Evolutionary conservation across 2,888 invertebrate species (phyloP).

Genomic region (Tetragnatha montana): DNA sequence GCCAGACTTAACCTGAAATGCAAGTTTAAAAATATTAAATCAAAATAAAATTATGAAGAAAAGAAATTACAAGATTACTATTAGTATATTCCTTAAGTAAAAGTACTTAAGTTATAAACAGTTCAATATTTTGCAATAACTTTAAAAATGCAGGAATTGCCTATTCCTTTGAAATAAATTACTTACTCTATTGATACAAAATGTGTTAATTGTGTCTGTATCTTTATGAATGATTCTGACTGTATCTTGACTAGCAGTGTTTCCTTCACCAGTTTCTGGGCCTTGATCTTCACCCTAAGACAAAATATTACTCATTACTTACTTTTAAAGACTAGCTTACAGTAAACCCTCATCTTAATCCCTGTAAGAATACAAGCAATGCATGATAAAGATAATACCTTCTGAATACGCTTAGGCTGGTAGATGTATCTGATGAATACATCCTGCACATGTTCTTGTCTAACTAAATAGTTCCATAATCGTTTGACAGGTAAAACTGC

Average conservation of each 20-base stretch:
- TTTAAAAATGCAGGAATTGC: too few relatives aligned
- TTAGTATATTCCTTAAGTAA: too few relatives aligned
- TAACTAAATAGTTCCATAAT: slow-evolving; percentile 94
- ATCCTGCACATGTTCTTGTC: slow-evolving; percentile 94
- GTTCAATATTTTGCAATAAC: too few relatives aligned
- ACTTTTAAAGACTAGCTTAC: too few relatives aligned
- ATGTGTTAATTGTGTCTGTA: slow-evolving; percentile 97
- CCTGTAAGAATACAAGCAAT: not conserved
- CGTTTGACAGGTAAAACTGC: slow-evolving; percentile 79
- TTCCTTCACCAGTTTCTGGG: slow-evolving; percentile 36
- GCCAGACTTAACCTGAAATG: slow-evolving; percentile 80
- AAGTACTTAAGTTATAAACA: too few relatives aligned
- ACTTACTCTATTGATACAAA: slow-evolving; percentile 93
- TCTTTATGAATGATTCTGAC: slow-evolving; percentile 98
- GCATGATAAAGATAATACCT: slow-evolving; percentile 25
- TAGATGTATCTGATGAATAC: slow-evolving; percentile 97
- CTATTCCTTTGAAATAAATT: not conserved
- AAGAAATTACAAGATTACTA: too few relatives aligned
- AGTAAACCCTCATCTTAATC: not conserved
- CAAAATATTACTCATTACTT: not conserved
- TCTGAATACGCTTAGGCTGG: slow-evolving; percentile 72
- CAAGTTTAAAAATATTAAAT: too few relatives aligned
- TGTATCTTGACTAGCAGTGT: slow-evolving; percentile 81
- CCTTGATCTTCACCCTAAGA: slow-evolving; percentile 30
- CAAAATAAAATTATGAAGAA: too few relatives aligned